Base-by-base conservation (phyloP, 1,140 invertebrate genomes). In the Mamestra configurata region DNA sequence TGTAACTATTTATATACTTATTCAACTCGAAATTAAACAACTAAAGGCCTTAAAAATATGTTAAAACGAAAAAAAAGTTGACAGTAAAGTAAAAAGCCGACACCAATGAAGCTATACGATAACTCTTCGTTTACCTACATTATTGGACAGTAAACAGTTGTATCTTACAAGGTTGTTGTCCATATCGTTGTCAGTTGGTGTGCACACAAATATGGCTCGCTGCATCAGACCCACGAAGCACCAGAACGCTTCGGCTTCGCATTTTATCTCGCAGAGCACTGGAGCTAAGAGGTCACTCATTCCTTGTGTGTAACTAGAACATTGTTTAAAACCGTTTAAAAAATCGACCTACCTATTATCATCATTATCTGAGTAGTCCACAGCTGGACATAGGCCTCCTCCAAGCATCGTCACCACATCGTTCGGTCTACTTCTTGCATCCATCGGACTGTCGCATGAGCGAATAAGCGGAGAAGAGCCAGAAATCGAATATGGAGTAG, bases 221-320 rank as follows among this genome's bases (percentile, higher is more conserved):
- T 98, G 98, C 98, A 99, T 99, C 46, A 99, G 95, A 2, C 98
- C 98, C 10, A 98, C 98, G 92, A 99, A 99, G 89, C 98, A 99
- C 98, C 98, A 99, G 91, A 98, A 99, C 0, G 98, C 97, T 84
- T 98, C 98, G 2, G 97, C 97, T 92, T 99, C 98, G 86, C 98
- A 97, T 88, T 98, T 97, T 15, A 99, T 96, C 90, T 98, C 98
- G 77, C 97, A 98, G 6, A 99, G 88, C 5, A 99, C 96, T 0
- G 98, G 98, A 20, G 98, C 98, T 40, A 99, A 88, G 0, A 99
- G 95, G 92, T 99, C 98, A 66, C 98, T 99, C 98, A 99, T 99
- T 8, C 98, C 98, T 96, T 98, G 97, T 0, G 97, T 98, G 88
- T 98, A 98, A 53, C 95, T 95, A 76, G 27, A 46, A 68, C 15